Base-by-base conservation (phyloP, 2,797 vertebrate genomes). In the Serranus cabrilla region DNA sequence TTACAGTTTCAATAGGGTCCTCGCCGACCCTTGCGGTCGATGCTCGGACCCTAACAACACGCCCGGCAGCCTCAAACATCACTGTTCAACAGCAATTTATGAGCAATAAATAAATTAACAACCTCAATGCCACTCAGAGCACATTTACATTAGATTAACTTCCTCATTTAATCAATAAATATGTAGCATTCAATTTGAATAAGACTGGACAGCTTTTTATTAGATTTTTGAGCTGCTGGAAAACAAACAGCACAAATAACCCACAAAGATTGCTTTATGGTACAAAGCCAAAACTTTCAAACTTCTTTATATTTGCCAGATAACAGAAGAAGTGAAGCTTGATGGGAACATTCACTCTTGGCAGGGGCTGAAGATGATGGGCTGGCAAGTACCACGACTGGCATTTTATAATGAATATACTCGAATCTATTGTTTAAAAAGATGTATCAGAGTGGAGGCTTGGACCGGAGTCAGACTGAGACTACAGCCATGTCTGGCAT, bases 161-260 rank as follows among this genome's bases (percentile, higher is more conserved):
- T 71, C 43, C 11, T 71, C 2, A 50, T 57, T 81, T 3, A 70
- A 51, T 66, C 75, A 67, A 68, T 43, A 57, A 76, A 66, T 39
- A 17, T 57, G 47, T 50, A 31, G 21, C 62, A 31, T 51, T 64
- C 11, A 12, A 46, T 23, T 17, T 6, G 31, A 43, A 46, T 17
- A 12, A 47, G 13, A 62, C 16, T 68, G 62, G 42, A 12, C 47
- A 37, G 4, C 31, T 46, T 40, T 72, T 58, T 54, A 45, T 37
- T 34, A 7, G 34, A 34, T 34, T 52, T 55, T 18, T n/a, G n/a
- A n/a, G 6, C 13, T 16, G 18, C 23, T 9, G 31, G 16, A 18
- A 65, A 43, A 51, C 3, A 14, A 20, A 50, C 7, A 12, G 34
- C 10, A 58, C 34, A 58, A n/a, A 20, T n/a, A 5, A 50, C 52